A percentile compares a stretch with the other conserved stretches of the same genome.
phyloP scores from a whole-genome alignment of 2,888 invertebrate species.

The Drosophila monieri region DNA sequence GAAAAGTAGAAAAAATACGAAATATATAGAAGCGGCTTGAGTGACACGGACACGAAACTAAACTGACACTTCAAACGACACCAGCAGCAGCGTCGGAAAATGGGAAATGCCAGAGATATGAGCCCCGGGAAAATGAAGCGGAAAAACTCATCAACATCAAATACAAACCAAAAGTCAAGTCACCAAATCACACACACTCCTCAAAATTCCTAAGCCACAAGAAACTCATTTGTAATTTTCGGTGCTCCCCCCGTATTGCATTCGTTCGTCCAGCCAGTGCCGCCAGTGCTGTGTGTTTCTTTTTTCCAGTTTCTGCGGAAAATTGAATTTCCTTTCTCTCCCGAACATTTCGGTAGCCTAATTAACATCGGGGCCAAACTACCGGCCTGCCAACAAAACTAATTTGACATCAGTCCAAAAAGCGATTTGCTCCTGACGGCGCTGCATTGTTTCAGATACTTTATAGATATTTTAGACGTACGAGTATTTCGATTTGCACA shows the following conservation, averaged over 20 bases:
- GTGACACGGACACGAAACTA: conserved; percentile 72
- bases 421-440: neutral
- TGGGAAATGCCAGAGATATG: conserved; percentile 43
- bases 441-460: neutral
- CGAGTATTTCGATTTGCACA: too few species aligned
- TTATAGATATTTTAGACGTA: neutral
- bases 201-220: conserved; percentile 17
- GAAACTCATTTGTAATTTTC: conserved; percentile 40
- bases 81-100: conserved; percentile 44
- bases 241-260: neutral
- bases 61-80: conserved; percentile 76
- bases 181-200: conserved; percentile 44
- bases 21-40: conserved; percentile 54
- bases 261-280: neutral
- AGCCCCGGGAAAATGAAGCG: conserved; percentile 41
- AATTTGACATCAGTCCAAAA: conserved; percentile 11
- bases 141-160: conserved; percentile 59
- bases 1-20: conserved; percentile 6
- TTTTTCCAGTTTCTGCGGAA: conserved; percentile 14
- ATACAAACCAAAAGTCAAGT: conserved; percentile 53
- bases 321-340: conserved; percentile 43
- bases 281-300: neutral
- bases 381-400: conserved; percentile 23
- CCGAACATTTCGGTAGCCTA: conserved; percentile 33
- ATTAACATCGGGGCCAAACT: conserved; percentile 38